phyloP scores from a whole-genome alignment of 2,888 invertebrate genomes.

The Thymelicus sylvestris region DNA sequence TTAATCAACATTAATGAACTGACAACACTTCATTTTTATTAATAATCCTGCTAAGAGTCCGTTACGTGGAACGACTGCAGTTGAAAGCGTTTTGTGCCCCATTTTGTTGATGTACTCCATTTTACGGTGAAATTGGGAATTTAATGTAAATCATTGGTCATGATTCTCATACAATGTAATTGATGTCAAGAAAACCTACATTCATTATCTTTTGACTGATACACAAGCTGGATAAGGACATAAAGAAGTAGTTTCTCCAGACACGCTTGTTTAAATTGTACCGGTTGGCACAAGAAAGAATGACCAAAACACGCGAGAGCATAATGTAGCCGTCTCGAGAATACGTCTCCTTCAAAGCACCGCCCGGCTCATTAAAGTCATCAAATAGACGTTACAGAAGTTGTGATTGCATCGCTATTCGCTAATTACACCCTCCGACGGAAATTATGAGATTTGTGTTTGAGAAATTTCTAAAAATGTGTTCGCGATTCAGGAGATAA shows the following conservation, averaged over 20 bases:
- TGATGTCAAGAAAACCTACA: too few species aligned
- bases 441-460: neutral
- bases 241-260: too few species aligned
- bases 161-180: neutral
- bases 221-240: too few species aligned
- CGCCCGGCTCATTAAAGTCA: slow-evolving; percentile 7
- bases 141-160: neutral
- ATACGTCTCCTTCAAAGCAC: neutral
- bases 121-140: slow-evolving; percentile 8
- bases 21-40: slow-evolving; percentile 42
- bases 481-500: too few species aligned
- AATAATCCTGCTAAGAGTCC: slow-evolving; percentile 37
- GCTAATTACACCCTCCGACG: neutral
- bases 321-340: too few species aligned
- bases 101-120: slow-evolving; percentile 1
- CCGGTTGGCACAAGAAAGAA: too few species aligned
- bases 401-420: slow-evolving; percentile 2
- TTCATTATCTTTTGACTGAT: too few species aligned
- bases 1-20: slow-evolving; percentile 42
- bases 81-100: slow-evolving; percentile 13
- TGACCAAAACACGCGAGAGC: too few species aligned
- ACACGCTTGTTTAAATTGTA: too few species aligned
- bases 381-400: slow-evolving; percentile 4
- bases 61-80: slow-evolving; percentile 20
- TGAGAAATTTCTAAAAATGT: too few species aligned